A percentile compares a stretch with the other conserved stretches of the same genome.
phyloP scores from a whole-genome alignment of 2,113 vertebrate species.

The Struthidea cinerea region DNA sequence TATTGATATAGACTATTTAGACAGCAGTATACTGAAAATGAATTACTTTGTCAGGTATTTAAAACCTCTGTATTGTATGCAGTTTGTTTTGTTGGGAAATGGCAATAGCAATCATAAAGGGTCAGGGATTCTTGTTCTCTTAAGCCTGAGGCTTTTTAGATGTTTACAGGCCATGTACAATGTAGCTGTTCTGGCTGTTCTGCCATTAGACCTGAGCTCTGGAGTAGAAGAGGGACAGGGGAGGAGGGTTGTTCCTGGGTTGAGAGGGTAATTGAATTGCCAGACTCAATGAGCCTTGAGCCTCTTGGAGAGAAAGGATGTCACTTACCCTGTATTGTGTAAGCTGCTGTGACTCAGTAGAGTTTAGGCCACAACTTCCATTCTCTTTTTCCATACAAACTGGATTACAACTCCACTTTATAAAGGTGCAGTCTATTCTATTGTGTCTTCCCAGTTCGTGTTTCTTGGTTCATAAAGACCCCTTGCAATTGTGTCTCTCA shows the following conservation, averaged over 20 bases:
- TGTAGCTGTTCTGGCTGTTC: not conserved
- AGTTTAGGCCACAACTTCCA: slow-evolving; percentile 54
- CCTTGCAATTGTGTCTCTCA: not conserved
- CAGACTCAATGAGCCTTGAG: slow-evolving; percentile 58
- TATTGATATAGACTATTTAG: slow-evolving; percentile 23
- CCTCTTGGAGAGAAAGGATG: slow-evolving; percentile 57
- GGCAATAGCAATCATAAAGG: slow-evolving; percentile 52
- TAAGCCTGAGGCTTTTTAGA: slow-evolving; percentile 61
- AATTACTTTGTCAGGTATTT: slow-evolving; percentile 46
- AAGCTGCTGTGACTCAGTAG: slow-evolving; percentile 34
- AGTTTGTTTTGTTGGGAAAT: slow-evolving; percentile 40
- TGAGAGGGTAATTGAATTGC: slow-evolving; percentile 74
- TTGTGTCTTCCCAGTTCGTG: slow-evolving; percentile 39
- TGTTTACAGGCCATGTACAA: slow-evolving; percentile 43
- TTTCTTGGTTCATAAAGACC: slow-evolving; percentile 2
- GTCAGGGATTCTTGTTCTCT: slow-evolving; percentile 60
- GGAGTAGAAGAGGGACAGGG: not conserved
- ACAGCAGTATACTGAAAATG: not conserved
- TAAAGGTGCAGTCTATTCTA: slow-evolving; percentile 43
- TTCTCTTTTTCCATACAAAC: slow-evolving; percentile 64
- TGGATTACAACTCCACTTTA: slow-evolving; percentile 62
- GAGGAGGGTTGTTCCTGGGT: slow-evolving; percentile 38
- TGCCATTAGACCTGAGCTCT: slow-evolving; percentile 12
- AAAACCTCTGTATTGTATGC: slow-evolving; percentile 17
- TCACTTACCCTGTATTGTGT: slow-evolving; percentile 50